Conservation (phyloP, 2,797 vertebrate species). For the Liparis tanakae region DNA sequence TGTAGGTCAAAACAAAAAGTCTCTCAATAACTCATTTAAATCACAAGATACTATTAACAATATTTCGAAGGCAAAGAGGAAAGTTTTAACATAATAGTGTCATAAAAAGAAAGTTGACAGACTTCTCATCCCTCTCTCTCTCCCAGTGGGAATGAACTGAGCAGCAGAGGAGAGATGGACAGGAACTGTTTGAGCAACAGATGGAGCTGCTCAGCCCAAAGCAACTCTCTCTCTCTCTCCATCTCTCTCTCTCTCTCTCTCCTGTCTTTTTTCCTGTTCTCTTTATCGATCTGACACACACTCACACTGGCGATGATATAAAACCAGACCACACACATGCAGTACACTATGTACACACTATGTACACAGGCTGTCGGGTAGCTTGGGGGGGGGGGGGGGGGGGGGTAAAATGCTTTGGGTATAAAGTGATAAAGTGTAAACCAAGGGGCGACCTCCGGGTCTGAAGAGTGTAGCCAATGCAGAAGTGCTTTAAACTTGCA, state of each 20-base stretch:
- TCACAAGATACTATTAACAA: not conserved
- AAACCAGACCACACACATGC: conserved; percentile 41
- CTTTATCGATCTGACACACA: conserved; percentile 24
- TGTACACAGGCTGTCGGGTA: conserved; percentile 31
- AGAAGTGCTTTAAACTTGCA: not conserved
- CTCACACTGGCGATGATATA: conserved; percentile 23
- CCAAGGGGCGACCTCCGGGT: not conserved
- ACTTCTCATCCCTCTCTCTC: too few relatives aligned
- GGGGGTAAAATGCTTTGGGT: conserved; percentile 31
- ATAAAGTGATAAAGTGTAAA: conserved; percentile 15
- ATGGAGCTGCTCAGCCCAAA: conserved; percentile 53
- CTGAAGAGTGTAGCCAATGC: not conserved
- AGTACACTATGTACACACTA: conserved; percentile 16
- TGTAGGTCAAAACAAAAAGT: too few relatives aligned
- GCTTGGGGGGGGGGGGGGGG: conserved; percentile 20
- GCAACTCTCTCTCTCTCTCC: conserved; percentile 21
- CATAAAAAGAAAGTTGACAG: not conserved
- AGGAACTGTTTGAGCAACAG: conserved; percentile 67
- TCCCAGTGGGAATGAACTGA: conserved; percentile 49
- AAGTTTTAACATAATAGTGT: not conserved
- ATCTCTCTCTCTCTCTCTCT: conserved; percentile 13
- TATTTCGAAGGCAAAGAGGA: not conserved
- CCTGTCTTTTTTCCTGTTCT: conserved; percentile 10
- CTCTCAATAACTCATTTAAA: not conserved
- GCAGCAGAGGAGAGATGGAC: conserved; percentile 35